A percentile compares a stretch with the other conserved stretches of the same genome.
Conservation (phyloP, 2,113 vertebrate species). For the Cheilinus undulatus region DNA sequence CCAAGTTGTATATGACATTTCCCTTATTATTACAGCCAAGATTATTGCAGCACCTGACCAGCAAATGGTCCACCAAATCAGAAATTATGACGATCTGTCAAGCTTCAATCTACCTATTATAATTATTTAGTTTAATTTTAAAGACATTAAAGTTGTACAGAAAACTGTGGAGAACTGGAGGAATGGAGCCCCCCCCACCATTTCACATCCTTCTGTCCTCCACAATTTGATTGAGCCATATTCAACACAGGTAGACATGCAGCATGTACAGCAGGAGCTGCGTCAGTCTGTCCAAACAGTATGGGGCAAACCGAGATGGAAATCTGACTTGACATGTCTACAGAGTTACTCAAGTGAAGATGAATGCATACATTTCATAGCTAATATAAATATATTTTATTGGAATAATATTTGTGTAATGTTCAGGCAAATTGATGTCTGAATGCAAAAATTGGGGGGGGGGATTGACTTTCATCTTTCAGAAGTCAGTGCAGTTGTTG, state of each 20-base stretch:
- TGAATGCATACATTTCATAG: conserved; percentile 33
- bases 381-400: conserved; percentile 53
- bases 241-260: conserved; percentile 51
- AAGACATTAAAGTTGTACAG: conserved; percentile 67
- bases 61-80: conserved; percentile 47
- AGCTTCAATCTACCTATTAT: conserved; percentile 37
- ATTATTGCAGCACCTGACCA: conserved; percentile 44
- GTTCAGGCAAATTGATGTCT: conserved; percentile 34
- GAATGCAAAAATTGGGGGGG: conserved; percentile 19
- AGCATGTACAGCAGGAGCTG: conserved; percentile 37
- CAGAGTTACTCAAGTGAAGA: conserved; percentile 52
- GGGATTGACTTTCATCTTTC: conserved; percentile 17
- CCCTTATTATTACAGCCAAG: conserved; percentile 47
- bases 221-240: conserved; percentile 73
- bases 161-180: conserved; percentile 73
- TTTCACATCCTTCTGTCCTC: conserved; percentile 60
- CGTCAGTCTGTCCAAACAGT: conserved; percentile 32
- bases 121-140: conserved; percentile 25
- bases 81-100: conserved; percentile 46
- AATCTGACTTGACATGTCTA: conserved; percentile 53
- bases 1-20: conserved; percentile 53
- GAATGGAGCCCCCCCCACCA: conserved; percentile 68
- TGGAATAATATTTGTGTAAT: conserved; percentile 49
- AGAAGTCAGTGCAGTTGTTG: conserved; percentile 42
- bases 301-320: conserved; percentile 25